Conservation (phyloP, 2,113 vertebrate genomes). For the Caranx ignobilis region DNA sequence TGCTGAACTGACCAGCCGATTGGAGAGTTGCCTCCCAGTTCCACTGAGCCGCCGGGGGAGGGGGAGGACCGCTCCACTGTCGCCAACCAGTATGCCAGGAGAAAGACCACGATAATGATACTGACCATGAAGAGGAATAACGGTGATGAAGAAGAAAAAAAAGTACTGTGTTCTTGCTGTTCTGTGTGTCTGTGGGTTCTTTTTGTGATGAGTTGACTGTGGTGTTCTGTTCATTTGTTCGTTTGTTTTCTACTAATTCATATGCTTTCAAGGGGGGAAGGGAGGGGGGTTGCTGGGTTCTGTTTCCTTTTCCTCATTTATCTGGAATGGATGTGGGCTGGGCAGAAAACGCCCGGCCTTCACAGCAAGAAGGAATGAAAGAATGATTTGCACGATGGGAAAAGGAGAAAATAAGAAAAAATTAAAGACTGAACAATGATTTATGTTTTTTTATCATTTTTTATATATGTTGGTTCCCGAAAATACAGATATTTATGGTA, state of each 20-base stretch:
- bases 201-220: slow-evolving; percentile 86
- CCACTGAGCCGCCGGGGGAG: slow-evolving; percentile 67
- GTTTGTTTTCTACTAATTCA: slow-evolving; percentile 85
- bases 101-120: slow-evolving; percentile 63
- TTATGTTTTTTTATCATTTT: slow-evolving; percentile 69
- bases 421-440: slow-evolving; percentile 77
- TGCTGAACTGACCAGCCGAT: slow-evolving; percentile 78
- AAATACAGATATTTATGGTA: slow-evolving; percentile 87
- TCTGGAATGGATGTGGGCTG: slow-evolving; percentile 46
- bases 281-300: slow-evolving; percentile 59
- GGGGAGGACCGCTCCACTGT: slow-evolving; percentile 56
- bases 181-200: slow-evolving; percentile 85
- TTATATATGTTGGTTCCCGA: slow-evolving; percentile 86
- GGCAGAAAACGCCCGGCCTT: slow-evolving; percentile 37
- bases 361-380: slow-evolving; percentile 55
- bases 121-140: slow-evolving; percentile 68
- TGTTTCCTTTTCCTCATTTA: slow-evolving; percentile 70
- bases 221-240: slow-evolving; percentile 82
- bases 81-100: slow-evolving; percentile 65
- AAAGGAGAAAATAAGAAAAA: slow-evolving; percentile 65
- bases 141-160: slow-evolving; percentile 61
- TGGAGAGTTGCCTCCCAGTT: slow-evolving; percentile 67
- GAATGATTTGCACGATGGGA: slow-evolving; percentile 69
- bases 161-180: slow-evolving; percentile 85
- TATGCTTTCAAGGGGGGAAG: slow-evolving; percentile 70